Conservation (phyloP, 92 coral and sea anemone genomes). For the Heliopora coerulea region DNA sequence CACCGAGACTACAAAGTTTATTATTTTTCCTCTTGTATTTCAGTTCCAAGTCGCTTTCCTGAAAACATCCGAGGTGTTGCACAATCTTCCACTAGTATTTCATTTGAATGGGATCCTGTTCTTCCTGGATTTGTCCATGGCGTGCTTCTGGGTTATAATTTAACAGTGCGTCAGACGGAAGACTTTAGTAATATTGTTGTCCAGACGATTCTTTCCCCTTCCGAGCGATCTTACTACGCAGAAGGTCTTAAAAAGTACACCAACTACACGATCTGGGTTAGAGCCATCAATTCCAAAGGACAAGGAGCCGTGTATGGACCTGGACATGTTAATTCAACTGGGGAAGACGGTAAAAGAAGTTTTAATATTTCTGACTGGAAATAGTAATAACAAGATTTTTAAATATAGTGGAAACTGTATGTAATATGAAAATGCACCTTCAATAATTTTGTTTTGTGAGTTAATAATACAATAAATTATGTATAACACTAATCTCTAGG, state of each 20-base stretch:
- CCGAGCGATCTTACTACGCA: constrained; percentile 6
- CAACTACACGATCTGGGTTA: constrained; percentile 33
- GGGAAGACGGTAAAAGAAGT: constrained; percentile 27
- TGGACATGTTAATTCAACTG: constrained; percentile 23
- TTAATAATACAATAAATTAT: too few relatives aligned
- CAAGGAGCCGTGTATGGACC: constrained; percentile 10
- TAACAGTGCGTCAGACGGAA: constrained; percentile 10
- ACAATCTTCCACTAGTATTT: constrained; percentile 13
- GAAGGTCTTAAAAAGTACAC: constrained; percentile 33
- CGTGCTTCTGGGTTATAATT: constrained; percentile 13
- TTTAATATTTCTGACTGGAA: neutral
- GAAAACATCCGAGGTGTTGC: constrained; percentile 33
- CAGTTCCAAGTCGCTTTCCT: constrained; percentile 34
- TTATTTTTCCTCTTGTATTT: too few relatives aligned
- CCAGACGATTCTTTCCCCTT: neutral
- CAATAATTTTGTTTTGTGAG: too few relatives aligned
- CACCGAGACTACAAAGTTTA: too few relatives aligned
- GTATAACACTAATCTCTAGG: constrained; percentile 4
- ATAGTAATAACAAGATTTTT: too few relatives aligned
- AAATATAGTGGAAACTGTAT: too few relatives aligned
- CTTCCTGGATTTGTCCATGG: constrained; percentile 24
- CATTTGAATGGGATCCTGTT: constrained; percentile 33
- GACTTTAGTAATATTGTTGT: constrained; percentile 3
- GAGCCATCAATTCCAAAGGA: constrained; percentile 16
- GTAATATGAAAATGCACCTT: too few relatives aligned